Evolutionary conservation across 2,113 vertebrate genomes (phyloP).

Genomic region (Conger conger): DNA sequence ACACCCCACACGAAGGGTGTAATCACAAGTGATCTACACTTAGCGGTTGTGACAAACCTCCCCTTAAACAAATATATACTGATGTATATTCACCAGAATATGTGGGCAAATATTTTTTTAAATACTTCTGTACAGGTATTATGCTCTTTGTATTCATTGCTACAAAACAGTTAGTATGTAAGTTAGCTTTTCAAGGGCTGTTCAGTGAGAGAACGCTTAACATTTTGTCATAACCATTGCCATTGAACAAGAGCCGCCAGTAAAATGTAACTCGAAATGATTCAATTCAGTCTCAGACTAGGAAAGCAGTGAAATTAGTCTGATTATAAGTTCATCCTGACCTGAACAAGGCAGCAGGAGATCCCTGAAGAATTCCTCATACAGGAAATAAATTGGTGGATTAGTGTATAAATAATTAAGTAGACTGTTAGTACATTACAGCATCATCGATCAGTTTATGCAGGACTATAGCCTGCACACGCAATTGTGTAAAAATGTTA

Average conservation of each 20-base stretch:
- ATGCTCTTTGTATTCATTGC: too few species aligned
- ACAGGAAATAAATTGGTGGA: conserved; percentile 14
- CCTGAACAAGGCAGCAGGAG: neutral
- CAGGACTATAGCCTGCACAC: neutral
- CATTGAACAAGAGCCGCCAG: conserved; percentile 16
- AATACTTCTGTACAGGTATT: too few species aligned
- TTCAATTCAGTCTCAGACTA: conserved; percentile 9
- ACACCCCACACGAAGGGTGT: too few species aligned
- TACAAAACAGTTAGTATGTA: too few species aligned
- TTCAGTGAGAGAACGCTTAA: too few species aligned
- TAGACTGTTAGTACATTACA: neutral
- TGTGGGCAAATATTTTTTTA: too few species aligned
- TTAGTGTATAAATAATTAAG: conserved; percentile 22
- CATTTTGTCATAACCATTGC: neutral
- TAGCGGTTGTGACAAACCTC: too few species aligned
- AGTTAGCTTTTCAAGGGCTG: too few species aligned
- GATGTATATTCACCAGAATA: too few species aligned
- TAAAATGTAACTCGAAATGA: conserved; percentile 21
- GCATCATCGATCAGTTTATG: conserved; percentile 13
- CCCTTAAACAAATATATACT: too few species aligned
- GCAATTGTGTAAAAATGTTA: neutral
- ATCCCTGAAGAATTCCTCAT: conserved; percentile 15
- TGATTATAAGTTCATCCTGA: conserved; percentile 23
- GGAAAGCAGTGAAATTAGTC: conserved; percentile 39
- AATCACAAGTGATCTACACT: too few species aligned